These are phyloP conservation scores for Spatulosminthurus flaviceps DNA, from an alignment of 2,888 invertebrate genomes.

Conservation along the genomic window DNA sequence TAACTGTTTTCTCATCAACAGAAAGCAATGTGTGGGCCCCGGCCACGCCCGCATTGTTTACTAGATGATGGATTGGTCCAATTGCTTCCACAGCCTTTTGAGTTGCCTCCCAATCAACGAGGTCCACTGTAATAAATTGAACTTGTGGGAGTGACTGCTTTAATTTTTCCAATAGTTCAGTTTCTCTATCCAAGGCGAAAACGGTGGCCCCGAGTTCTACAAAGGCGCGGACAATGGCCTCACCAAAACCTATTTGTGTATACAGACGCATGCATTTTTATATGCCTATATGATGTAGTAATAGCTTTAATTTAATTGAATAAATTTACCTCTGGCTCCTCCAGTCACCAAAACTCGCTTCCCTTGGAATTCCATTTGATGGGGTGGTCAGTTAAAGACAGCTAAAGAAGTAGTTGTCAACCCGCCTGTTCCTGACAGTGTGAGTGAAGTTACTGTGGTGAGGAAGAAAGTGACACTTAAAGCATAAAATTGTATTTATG, in stretches of 20 bases:
- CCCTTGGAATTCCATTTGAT: slow-evolving; percentile 36
- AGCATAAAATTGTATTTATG: too few relatives aligned
- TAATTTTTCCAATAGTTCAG: background rate
- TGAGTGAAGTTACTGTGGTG: too few relatives aligned
- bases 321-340: slow-evolving; percentile 30
- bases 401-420: too few relatives aligned
- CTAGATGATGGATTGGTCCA: slow-evolving; percentile 22
- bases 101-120: background rate
- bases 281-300: too few relatives aligned
- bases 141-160: slow-evolving; percentile 59
- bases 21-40: background rate
- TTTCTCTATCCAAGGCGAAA: background rate
- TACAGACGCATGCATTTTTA: too few relatives aligned
- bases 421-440: too few relatives aligned
- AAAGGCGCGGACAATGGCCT: background rate
- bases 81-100: background rate
- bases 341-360: slow-evolving; percentile 43
- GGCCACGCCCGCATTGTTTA: slow-evolving; percentile 16
- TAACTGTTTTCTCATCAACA: background rate
- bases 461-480: too few relatives aligned
- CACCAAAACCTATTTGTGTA: too few relatives aligned
- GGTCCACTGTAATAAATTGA: background rate
- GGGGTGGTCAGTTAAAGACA: too few relatives aligned
- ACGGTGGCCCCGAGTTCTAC: background rate
- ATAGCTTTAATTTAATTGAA: too few relatives aligned